These are phyloP conservation scores for Erinaceus europaeus DNA, from an alignment of 2,113 vertebrate genomes.

Conservation along the genomic window DNA sequence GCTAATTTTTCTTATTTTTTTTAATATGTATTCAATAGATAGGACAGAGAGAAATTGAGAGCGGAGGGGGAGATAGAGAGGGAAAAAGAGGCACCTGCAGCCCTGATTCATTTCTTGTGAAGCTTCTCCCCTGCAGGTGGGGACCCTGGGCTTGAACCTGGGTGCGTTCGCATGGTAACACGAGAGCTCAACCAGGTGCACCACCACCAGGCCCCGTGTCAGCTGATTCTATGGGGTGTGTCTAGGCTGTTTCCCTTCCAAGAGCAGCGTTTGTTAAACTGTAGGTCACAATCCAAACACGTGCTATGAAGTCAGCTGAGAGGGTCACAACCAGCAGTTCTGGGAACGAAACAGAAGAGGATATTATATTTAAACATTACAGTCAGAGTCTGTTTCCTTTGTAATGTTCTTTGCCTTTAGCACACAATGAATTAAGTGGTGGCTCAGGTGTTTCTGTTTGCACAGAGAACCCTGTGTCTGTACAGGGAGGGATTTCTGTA, in stretches of 20 bases:
- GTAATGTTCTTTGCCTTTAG: neutral
- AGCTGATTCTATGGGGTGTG: neutral
- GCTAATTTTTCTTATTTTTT: too few species aligned
- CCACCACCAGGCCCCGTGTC: too few species aligned
- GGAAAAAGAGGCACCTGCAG: too few species aligned
- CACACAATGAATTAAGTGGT: neutral
- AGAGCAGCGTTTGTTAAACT: neutral
- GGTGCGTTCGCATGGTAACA: too few species aligned
- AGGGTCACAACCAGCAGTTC: neutral
- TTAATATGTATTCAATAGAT: too few species aligned
- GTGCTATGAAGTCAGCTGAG: neutral
- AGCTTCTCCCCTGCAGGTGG: too few species aligned
- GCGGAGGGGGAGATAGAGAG: too few species aligned
- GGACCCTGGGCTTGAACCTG: too few species aligned
- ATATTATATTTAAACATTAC: neutral
- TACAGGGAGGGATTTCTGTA: neutral
- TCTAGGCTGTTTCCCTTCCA: neutral
- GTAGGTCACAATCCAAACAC: neutral
- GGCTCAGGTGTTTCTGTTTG: neutral
- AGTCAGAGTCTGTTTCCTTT: neutral
- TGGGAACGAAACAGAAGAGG: neutral
- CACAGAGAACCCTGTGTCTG: neutral
- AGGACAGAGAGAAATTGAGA: too few species aligned
- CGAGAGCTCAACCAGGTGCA: too few species aligned
- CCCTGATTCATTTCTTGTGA: too few species aligned